Percentiles rank a stretch among this genome's conserved stretches.
Conservation (phyloP, 2,113 vertebrate species). For the Brienomyrus longianalis region DNA sequence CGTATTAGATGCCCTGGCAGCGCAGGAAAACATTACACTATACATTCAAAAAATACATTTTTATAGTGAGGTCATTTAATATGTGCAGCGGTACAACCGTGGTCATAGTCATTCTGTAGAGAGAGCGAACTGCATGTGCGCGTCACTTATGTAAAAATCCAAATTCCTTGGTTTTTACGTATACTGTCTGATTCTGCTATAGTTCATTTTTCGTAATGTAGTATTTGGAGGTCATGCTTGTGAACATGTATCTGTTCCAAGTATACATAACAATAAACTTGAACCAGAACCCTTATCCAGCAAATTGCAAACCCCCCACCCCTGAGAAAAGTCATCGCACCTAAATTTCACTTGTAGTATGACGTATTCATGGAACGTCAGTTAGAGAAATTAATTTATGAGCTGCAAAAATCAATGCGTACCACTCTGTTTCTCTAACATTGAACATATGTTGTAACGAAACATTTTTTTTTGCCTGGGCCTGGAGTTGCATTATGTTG, state of each 20-base stretch:
- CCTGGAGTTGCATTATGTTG: background rate
- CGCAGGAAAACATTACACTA: background rate
- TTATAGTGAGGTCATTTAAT: background rate
- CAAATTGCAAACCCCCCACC: background rate
- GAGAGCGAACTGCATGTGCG: background rate
- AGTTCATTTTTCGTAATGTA: background rate
- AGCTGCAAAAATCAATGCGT: background rate
- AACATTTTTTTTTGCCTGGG: background rate
- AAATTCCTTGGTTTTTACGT: background rate
- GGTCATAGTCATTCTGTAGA: background rate
- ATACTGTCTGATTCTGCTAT: background rate
- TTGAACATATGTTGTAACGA: background rate
- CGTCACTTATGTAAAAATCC: background rate
- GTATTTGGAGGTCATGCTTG: background rate
- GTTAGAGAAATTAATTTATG: background rate
- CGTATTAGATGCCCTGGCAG: background rate
- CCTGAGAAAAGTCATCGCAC: background rate
- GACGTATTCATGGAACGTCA: background rate
- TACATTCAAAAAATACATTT: background rate
- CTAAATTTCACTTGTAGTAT: background rate
- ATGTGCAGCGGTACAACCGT: background rate
- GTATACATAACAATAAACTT: background rate
- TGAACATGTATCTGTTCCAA: background rate
- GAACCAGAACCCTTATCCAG: background rate
- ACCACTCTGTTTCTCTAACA: background rate